Percentiles rank a stretch among this genome's conserved stretches.
Conservation (phyloP, 2,113 vertebrate genomes). For the Diadophis punctatus region DNA sequence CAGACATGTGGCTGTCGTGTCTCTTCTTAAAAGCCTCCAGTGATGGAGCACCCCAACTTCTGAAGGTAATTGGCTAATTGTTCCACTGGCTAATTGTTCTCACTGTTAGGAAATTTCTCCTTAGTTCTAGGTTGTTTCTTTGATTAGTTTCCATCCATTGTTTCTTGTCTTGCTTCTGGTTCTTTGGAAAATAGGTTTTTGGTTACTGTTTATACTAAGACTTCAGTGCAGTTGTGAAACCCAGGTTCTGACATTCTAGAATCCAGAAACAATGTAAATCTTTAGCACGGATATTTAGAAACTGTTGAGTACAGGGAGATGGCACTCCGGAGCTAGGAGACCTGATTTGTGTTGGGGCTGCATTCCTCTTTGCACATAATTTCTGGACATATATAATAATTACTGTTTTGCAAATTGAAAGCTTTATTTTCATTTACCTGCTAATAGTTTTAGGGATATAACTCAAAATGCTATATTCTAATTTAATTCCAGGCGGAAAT, state of each 20-base stretch:
- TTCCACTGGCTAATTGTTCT: not conserved
- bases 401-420: conserved; percentile 48
- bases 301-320: conserved; percentile 53
- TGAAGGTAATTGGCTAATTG: too few relatives aligned
- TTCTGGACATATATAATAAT: not conserved
- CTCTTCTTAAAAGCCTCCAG: too few relatives aligned
- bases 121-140: not conserved
- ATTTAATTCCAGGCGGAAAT: conserved; percentile 27
- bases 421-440: conserved; percentile 61
- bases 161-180: not conserved
- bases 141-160: not conserved
- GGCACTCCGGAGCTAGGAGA: conserved; percentile 61
- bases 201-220: not conserved
- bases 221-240: not conserved
- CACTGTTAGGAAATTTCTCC: not conserved
- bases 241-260: not conserved
- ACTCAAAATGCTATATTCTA: conserved; percentile 20
- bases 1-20: too few relatives aligned
- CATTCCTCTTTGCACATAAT: not conserved
- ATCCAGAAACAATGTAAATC: not conserved
- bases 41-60: too few relatives aligned
- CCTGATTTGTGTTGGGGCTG: not conserved
- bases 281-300: not conserved
- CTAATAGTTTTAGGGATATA: conserved; percentile 47
- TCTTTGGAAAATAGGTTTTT: not conserved